Evolutionary conservation across 2,797 vertebrate species (phyloP).

Genomic region (Moxostoma hubbsi): DNA sequence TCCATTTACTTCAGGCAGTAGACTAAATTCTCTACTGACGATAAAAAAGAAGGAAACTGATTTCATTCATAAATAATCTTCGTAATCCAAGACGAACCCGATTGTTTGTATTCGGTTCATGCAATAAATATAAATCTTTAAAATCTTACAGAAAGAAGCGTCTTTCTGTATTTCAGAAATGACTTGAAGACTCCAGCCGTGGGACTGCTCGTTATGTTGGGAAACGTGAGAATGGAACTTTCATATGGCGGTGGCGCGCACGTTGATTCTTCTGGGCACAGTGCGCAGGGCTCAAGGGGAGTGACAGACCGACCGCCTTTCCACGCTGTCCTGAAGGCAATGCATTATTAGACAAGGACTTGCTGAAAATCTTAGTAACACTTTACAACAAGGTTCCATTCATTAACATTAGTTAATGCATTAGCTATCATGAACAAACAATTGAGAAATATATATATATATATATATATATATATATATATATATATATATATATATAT

Average conservation of each 20-base stretch:
- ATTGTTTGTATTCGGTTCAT: background rate
- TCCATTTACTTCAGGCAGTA: conserved; percentile 13
- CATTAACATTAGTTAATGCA: too few relatives aligned
- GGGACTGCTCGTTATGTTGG: conserved; percentile 39
- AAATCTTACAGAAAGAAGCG: background rate
- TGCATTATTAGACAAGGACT: conserved; percentile 1
- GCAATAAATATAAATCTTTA: background rate
- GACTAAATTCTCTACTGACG: background rate
- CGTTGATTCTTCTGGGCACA: conserved; percentile 19
- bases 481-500: too few relatives aligned
- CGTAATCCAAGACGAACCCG: background rate
- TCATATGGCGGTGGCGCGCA: conserved; percentile 25
- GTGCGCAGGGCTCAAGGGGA: conserved; percentile 23
- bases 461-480: too few relatives aligned
- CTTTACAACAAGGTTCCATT: too few relatives aligned
- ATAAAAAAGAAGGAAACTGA: background rate
- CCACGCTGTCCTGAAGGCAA: conserved; percentile 22
- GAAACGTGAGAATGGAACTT: conserved; percentile 36
- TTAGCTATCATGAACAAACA: too few relatives aligned
- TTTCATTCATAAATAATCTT: conserved; percentile 31
- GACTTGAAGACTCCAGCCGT: background rate
- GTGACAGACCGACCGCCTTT: conserved; percentile 38
- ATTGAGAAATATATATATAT: too few relatives aligned
- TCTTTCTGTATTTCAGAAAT: background rate
- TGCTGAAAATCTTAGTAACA: background rate